Evolutionary conservation across 1,140 invertebrate genomes (phyloP).

Genomic region (Atopsyche davidsoni): DNA sequence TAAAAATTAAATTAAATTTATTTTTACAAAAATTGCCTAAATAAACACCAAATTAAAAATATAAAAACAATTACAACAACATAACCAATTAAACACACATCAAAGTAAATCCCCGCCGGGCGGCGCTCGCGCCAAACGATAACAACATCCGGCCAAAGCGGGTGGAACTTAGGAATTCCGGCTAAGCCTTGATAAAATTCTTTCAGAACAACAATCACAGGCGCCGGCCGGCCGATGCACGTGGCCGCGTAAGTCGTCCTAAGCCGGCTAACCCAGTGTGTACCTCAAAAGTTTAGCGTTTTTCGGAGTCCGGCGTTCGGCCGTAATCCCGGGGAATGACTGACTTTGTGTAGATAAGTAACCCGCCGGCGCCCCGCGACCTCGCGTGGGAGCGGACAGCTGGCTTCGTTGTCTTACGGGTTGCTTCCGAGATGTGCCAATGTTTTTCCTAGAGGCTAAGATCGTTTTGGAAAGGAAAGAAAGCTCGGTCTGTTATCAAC

Average conservation of each 20-base stretch:
- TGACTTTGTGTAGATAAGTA: conserved; percentile 27
- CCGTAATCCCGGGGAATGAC: conserved; percentile 28
- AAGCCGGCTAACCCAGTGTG: conserved; percentile 25
- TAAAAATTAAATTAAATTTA: no score
- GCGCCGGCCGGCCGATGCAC: conserved; percentile 10
- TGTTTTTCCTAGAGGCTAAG: no score
- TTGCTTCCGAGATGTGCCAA: no score
- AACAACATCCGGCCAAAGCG: neutral
- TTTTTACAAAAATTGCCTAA: no score
- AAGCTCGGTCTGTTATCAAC: no score
- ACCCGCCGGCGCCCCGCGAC: neutral
- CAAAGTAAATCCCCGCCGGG: no score
- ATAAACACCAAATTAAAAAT: no score
- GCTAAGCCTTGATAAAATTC: conserved; percentile 20
- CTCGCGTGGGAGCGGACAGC: neutral
- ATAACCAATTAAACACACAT: no score
- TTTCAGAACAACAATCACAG: conserved; percentile 28
- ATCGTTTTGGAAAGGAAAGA: no score
- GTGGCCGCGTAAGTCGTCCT: conserved; percentile 21
- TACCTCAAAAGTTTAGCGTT: conserved; percentile 27
- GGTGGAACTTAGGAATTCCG: neutral
- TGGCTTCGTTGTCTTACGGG: neutral
- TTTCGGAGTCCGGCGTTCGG: conserved; percentile 14
- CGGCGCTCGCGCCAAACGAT: no score
- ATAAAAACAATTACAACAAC: no score